Conservation (phyloP, 2,113 vertebrate genomes). For the Panthera leo region DNA sequence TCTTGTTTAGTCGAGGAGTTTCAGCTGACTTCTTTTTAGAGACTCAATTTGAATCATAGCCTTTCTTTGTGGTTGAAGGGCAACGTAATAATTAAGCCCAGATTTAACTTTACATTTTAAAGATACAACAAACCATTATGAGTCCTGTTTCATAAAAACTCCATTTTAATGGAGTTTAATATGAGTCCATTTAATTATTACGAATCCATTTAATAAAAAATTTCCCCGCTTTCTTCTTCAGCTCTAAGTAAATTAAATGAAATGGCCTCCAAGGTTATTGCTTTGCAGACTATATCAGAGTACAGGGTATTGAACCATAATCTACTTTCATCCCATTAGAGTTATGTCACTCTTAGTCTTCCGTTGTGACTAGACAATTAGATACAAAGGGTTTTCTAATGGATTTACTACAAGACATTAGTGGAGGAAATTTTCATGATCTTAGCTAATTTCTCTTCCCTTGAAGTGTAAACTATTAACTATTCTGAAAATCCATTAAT, state of each 20-base stretch:
- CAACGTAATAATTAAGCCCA: neutral
- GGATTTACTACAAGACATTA: slow-evolving; percentile 84
- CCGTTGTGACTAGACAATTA: slow-evolving; percentile 84
- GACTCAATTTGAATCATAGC: neutral
- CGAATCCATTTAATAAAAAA: slow-evolving; percentile 71
- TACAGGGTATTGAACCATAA: slow-evolving; percentile 58
- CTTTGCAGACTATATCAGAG: slow-evolving; percentile 68
- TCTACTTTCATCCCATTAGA: slow-evolving; percentile 84
- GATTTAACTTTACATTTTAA: slow-evolving; percentile 47
- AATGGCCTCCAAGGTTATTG: slow-evolving; percentile 74
- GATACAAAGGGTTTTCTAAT: slow-evolving; percentile 84
- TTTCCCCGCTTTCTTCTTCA: neutral
- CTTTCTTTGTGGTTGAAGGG: neutral
- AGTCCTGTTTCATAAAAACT: slow-evolving; percentile 21
- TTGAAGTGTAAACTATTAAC: slow-evolving; percentile 69
- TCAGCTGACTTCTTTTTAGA: neutral
- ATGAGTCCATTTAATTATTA: neutral
- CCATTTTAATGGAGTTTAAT: neutral
- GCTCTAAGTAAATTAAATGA: slow-evolving; percentile 68
- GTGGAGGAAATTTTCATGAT: slow-evolving; percentile 80
- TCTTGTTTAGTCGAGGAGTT: neutral
- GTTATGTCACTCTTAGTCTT: slow-evolving; percentile 79
- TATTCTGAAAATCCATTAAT: slow-evolving; percentile 74
- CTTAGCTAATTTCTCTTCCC: slow-evolving; percentile 58
- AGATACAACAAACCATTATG: slow-evolving; percentile 53